phyloP scores from a whole-genome alignment of 2,797 vertebrate species.

The Clarias platycephalus region DNA sequence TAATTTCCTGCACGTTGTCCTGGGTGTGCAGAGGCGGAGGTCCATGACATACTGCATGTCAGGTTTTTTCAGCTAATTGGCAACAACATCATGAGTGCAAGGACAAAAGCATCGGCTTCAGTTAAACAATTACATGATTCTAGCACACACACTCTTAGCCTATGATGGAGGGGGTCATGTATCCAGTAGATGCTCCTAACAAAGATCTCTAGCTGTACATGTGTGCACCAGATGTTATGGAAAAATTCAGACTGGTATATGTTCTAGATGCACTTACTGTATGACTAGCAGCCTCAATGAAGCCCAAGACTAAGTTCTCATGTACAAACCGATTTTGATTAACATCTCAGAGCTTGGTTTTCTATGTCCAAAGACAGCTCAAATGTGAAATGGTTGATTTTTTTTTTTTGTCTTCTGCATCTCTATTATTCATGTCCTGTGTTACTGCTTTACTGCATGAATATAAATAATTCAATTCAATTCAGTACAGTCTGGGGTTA shows the following conservation, averaged over 20 bases:
- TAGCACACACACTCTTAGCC: background rate
- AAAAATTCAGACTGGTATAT: background rate
- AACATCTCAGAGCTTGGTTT: background rate
- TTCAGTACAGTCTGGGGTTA: background rate
- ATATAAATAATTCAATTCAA: background rate
- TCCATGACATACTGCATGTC: background rate
- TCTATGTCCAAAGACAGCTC: background rate
- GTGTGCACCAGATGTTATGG: background rate
- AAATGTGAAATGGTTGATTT: background rate
- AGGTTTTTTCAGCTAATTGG: background rate
- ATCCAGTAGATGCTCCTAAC: background rate
- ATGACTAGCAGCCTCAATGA: background rate
- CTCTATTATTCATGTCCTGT: background rate
- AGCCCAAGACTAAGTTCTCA: background rate
- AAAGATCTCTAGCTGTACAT: background rate
- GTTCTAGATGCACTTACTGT: background rate
- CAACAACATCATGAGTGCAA: background rate
- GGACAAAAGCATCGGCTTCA: background rate
- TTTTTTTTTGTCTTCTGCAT: background rate
- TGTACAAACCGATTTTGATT: background rate
- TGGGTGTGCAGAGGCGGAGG: background rate
- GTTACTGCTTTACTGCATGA: background rate
- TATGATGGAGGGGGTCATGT: background rate
- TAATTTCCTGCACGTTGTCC: background rate
- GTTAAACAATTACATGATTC: background rate